Evolutionary conservation across 2,888 invertebrate species (phyloP).

Genomic region (Bombyx huttoni): DNA sequence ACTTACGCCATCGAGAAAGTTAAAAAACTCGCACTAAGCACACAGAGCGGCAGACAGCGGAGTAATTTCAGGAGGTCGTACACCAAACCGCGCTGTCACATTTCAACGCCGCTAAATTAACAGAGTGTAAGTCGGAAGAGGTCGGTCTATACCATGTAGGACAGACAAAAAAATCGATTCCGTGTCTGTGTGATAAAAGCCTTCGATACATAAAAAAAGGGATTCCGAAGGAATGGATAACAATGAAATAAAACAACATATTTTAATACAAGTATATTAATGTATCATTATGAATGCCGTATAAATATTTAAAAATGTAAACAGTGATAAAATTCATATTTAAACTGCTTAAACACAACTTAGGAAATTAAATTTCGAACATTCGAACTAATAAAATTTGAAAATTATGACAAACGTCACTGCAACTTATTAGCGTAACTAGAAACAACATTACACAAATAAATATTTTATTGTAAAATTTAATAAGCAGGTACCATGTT

Average conservation of each 20-base stretch:
- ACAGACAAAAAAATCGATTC: no score
- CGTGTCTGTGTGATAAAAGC: no score
- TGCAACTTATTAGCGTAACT: constrained; percentile 26
- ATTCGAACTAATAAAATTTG: constrained; percentile 34
- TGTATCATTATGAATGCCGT: constrained; percentile 70
- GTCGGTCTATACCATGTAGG: no score
- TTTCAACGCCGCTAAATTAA: no score
- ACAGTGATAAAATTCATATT: constrained; percentile 73
- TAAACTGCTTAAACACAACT: constrained; percentile 57
- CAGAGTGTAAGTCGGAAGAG: no score
- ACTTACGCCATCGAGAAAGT: no score
- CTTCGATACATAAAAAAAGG: no score
- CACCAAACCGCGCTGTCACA: no score
- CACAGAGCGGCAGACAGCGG: no score
- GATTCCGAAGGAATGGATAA: constrained; percentile 1
- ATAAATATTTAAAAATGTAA: constrained; percentile 74
- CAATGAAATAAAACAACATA: constrained; percentile 41
- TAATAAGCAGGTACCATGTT: constrained; percentile 57
- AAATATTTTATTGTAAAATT: constrained; percentile 30
- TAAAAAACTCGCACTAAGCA: no score
- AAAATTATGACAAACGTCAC: constrained; percentile 15
- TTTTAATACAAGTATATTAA: constrained; percentile 69
- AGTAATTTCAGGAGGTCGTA: no score
- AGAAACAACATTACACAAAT: constrained; percentile 24
- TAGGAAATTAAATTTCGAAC: constrained; percentile 51